Evolutionary conservation across 1,140 invertebrate genomes (phyloP).

Genomic region (Cephus cinctus): DNA sequence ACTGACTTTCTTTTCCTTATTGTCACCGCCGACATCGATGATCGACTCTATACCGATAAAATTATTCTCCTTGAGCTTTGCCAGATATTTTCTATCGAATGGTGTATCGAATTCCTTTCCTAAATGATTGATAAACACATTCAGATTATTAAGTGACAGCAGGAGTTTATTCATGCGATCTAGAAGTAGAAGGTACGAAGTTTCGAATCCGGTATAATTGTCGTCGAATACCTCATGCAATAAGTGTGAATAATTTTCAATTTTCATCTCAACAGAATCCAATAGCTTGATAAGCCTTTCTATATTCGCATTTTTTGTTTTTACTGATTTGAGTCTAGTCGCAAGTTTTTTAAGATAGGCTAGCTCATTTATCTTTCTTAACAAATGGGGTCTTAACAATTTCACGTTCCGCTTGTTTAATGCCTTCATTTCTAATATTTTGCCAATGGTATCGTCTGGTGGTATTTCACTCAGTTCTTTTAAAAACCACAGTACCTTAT

Average conservation of each 20-base stretch:
- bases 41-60: slow-evolving; percentile 17
- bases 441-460: slow-evolving; percentile 23
- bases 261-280: slow-evolving; percentile 13
- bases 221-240: too few relatives aligned
- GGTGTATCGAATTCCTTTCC: slow-evolving; percentile 12
- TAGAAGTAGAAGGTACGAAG: slow-evolving; percentile 6
- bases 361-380: slow-evolving; percentile 25
- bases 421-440: slow-evolving; percentile 18
- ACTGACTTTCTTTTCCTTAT: slow-evolving; percentile 9
- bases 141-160: too few relatives aligned
- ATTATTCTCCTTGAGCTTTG: slow-evolving; percentile 8
- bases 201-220: slow-evolving; percentile 16
- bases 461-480: slow-evolving; percentile 33
- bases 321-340: slow-evolving; percentile 19
- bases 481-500: slow-evolving; percentile 40
- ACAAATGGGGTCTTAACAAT: slow-evolving; percentile 32
- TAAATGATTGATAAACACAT: background rate
- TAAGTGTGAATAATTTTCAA: slow-evolving; percentile 22
- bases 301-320: slow-evolving; percentile 7
- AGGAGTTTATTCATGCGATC: too few relatives aligned
- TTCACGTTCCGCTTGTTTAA: slow-evolving; percentile 20
- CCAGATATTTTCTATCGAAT: slow-evolving; percentile 8
- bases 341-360: slow-evolving; percentile 19
- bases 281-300: slow-evolving; percentile 24
- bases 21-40: slow-evolving; percentile 13